A percentile compares a stretch with the other conserved stretches of the same genome.
These are phyloP conservation scores for Pristiophorus japonicus DNA, from an alignment of 2,113 vertebrate genomes.

Conservation along the genomic window DNA sequence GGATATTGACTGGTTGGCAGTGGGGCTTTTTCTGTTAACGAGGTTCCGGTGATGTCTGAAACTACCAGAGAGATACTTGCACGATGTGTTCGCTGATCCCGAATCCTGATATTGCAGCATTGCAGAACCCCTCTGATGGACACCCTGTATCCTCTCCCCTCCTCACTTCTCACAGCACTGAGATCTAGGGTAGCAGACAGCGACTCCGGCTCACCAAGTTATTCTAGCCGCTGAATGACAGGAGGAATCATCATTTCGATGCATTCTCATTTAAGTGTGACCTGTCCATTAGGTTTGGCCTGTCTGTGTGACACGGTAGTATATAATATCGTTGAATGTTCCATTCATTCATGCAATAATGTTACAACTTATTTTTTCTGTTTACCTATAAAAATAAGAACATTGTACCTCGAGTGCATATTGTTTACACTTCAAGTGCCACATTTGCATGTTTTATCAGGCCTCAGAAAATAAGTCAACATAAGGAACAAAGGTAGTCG, in stretches of 20 bases:
- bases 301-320: neutral
- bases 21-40: neutral
- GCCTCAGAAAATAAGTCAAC: neutral
- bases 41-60: neutral
- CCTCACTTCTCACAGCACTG: neutral
- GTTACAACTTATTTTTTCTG: neutral
- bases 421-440: neutral
- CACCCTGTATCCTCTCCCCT: neutral
- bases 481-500: neutral
- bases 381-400: neutral
- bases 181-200: neutral
- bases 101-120: neutral
- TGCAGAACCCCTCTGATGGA: neutral
- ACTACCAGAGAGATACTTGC: neutral
- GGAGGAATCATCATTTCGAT: neutral
- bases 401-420: neutral
- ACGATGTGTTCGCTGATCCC: neutral
- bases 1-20: neutral
- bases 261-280: neutral
- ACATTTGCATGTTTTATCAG: too few species aligned
- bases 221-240: neutral
- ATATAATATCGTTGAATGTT: neutral
- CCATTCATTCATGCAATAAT: neutral
- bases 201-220: neutral
- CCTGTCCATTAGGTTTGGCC: neutral